Base-by-base conservation (phyloP, 2,113 vertebrate genomes). In the Caloenas nicobarica region DNA sequence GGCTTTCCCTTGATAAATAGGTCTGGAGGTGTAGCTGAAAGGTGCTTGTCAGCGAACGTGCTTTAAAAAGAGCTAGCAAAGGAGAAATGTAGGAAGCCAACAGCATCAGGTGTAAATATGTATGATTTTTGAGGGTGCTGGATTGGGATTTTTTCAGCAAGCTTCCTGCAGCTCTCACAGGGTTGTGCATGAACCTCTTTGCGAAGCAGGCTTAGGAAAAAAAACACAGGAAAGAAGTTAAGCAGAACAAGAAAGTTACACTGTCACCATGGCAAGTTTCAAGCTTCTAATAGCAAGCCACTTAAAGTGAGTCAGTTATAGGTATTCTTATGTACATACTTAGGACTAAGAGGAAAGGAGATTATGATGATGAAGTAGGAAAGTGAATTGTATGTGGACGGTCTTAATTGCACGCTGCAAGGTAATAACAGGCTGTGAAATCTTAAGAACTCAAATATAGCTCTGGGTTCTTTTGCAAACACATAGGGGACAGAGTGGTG, bases 391-490 rank as follows among this genome's bases (percentile, higher is more conserved):
- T 58, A 7, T 54, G 40, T 31, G 86, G 73, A 92, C 93, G 60
- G 69, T 76, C 88, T 89, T 96, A 95, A 91, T 89, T 93, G 72
- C 28, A 13, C 53, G 28, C 83, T 74, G 68, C 42, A 90, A 81
- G 82, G 44, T 94, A 94, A 91, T 92, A 69, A 91, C 65, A 79
- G 64, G 73, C 53, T 94, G 58, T 69, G 77, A 79, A 79, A 89
- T 68, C 69, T 74, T 44, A 74, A 81, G 64, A 77, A 87, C 80
- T 93, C 60, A 70, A 71, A 74, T 70, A 38, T 16, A 40, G 71
- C 80, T 94, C 87, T 90, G 91, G 65, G 57, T 69, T 86, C 80
- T 93, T 90, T 94, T 81, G 51, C 76, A 90, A 71, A 83, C 60
- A 40, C 24, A 10, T 16, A 51, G 54, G 58, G 46, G 64, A 91